Conservation (phyloP, 2,113 vertebrate genomes). For the Salvelinus namaycush region DNA sequence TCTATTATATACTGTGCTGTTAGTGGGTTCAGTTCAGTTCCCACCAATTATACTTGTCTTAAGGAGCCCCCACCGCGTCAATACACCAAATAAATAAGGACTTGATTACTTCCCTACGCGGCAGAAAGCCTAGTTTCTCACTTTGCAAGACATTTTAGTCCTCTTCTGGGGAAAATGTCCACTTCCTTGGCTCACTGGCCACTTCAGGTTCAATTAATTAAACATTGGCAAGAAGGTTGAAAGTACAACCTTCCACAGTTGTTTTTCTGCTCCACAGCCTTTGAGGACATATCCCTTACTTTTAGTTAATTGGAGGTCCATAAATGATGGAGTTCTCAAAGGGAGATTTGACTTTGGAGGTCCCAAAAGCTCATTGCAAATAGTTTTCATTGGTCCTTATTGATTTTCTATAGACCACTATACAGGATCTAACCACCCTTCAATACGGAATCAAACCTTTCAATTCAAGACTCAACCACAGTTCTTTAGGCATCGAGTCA, state of each 20-base stretch:
- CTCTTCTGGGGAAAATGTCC: conserved; percentile 36
- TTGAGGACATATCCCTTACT: neutral
- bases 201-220: neutral
- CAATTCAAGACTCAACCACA: neutral
- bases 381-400: no score
- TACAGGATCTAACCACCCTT: no score
- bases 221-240: neutral
- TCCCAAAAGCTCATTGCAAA: neutral
- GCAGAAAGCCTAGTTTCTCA: conserved; percentile 30
- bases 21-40: conserved; percentile 21
- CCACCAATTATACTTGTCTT: conserved; percentile 37
- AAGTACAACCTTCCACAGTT: neutral
- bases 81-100: conserved; percentile 56
- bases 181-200: conserved; percentile 31
- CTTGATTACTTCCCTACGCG: conserved; percentile 26
- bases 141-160: conserved; percentile 36
- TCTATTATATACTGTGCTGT: conserved; percentile 14
- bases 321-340: neutral
- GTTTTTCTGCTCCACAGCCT: neutral
- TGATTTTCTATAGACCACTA: neutral
- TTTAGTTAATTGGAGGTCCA: neutral
- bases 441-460: neutral
- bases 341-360: neutral
- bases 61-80: conserved; percentile 36
- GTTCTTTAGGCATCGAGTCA: neutral